Conservation (phyloP, 1,140 invertebrate genomes). For the Drosophila chauvacae region DNA sequence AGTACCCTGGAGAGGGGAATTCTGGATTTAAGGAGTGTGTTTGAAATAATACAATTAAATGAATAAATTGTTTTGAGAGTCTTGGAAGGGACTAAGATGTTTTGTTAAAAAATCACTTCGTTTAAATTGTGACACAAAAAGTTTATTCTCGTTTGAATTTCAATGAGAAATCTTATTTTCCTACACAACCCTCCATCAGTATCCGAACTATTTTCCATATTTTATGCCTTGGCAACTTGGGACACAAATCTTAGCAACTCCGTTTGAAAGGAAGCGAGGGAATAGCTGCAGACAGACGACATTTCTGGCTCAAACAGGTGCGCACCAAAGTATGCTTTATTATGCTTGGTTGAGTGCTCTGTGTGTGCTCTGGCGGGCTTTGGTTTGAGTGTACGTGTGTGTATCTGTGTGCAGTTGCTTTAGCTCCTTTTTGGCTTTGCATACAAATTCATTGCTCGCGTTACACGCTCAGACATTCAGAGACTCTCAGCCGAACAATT, state of each 20-base stretch:
- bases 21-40: no score
- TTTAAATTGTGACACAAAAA: background rate
- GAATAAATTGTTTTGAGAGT: background rate
- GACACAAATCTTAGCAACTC: slow-evolving; percentile 14
- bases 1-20: background rate
- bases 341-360: slow-evolving; percentile 47
- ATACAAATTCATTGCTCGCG: slow-evolving; percentile 73
- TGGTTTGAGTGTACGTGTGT: slow-evolving; percentile 2
- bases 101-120: background rate
- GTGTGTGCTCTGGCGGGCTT: background rate
- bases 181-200: no score
- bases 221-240: slow-evolving; percentile 11
- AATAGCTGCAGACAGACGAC: slow-evolving; percentile 19
- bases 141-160: background rate
- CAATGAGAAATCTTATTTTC: no score
- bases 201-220: slow-evolving; percentile 1
- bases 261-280: background rate
- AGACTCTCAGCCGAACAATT: slow-evolving; percentile 61
- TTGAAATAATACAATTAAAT: background rate
- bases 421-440: slow-evolving; percentile 60
- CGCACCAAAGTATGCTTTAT: slow-evolving; percentile 71
- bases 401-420: slow-evolving; percentile 43
- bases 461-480: slow-evolving; percentile 50
- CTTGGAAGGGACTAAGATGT: background rate
- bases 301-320: slow-evolving; percentile 66